These are phyloP conservation scores for Lypha dubia DNA, from an alignment of 2,888 invertebrate genomes.

Conservation along the genomic window DNA sequence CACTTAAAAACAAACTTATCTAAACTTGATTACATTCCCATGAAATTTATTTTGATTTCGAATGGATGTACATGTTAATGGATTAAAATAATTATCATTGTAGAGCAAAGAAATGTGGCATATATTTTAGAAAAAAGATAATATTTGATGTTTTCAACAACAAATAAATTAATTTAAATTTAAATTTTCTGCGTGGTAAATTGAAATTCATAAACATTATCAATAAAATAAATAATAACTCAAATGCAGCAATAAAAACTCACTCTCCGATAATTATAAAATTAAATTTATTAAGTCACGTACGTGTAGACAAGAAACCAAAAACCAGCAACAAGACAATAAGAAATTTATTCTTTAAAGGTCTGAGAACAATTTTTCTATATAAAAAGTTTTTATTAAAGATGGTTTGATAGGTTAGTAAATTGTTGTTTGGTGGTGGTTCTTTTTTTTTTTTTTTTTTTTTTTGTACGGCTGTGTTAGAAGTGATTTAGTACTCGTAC, in stretches of 20 bases:
- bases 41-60: not conserved
- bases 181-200: slow-evolving; percentile 31
- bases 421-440: slow-evolving; percentile 3
- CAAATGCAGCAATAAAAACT: slow-evolving; percentile 2
- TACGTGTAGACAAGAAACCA: too few relatives aligned
- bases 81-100: slow-evolving; percentile 22
- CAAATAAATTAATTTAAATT: slow-evolving; percentile 15
- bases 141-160: slow-evolving; percentile 7
- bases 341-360: slow-evolving; percentile 45
- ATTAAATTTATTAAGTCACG: slow-evolving; percentile 52
- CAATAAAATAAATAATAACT: slow-evolving; percentile 51
- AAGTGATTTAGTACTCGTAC: slow-evolving; percentile 69
- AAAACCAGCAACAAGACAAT: not conserved
- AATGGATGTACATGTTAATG: not conserved
- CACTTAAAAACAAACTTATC: not conserved
- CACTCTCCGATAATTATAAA: slow-evolving; percentile 31
- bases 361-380: slow-evolving; percentile 14
- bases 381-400: not conserved
- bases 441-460: too few relatives aligned
- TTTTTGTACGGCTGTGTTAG: not conserved
- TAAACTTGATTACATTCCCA: slow-evolving; percentile 33
- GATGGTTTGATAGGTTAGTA: not conserved
- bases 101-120: not conserved
- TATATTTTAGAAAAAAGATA: slow-evolving; percentile 2
- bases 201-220: slow-evolving; percentile 18